Percentiles rank a stretch among this genome's conserved stretches.
Conservation (phyloP, 2,888 invertebrate species). For the Macrosoma leucophasiata region DNA sequence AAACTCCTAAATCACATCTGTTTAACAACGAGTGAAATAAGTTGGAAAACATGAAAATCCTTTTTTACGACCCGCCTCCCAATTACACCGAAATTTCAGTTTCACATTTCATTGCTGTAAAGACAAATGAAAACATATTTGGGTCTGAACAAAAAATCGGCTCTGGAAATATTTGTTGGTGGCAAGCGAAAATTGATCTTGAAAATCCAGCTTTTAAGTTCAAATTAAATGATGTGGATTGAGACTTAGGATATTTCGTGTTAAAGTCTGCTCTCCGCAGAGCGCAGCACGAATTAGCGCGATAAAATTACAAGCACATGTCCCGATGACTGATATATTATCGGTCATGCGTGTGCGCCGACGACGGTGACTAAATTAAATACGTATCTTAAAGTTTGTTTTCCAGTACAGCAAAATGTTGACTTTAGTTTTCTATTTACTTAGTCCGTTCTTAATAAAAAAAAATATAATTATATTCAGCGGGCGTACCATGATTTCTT, state of each 20-base stretch:
- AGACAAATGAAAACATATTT: constrained; percentile 35
- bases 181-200: constrained; percentile 23
- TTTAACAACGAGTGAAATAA: too few relatives aligned
- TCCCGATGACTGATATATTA: constrained; percentile 52
- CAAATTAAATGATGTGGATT: constrained; percentile 24
- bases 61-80: too few relatives aligned
- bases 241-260: constrained; percentile 24
- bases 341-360: constrained; percentile 34
- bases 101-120: constrained; percentile 27
- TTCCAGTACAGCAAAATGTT: too few relatives aligned
- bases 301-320: constrained; percentile 54
- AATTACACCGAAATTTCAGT: constrained; percentile 18
- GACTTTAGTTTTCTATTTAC: too few relatives aligned
- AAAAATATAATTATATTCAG: too few relatives aligned
- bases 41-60: too few relatives aligned
- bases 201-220: constrained; percentile 18
- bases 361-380: constrained; percentile 26
- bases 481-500: too few relatives aligned
- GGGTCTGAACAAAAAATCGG: too few relatives aligned
- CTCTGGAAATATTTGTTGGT: too few relatives aligned
- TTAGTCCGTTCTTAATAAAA: too few relatives aligned
- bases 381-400: too few relatives aligned
- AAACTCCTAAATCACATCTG: too few relatives aligned
- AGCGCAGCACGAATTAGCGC: constrained; percentile 43
- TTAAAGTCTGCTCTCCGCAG: constrained; percentile 31